Base-by-base conservation (phyloP, 2,888 invertebrate genomes). In the Drosophila fungiperda region DNA sequence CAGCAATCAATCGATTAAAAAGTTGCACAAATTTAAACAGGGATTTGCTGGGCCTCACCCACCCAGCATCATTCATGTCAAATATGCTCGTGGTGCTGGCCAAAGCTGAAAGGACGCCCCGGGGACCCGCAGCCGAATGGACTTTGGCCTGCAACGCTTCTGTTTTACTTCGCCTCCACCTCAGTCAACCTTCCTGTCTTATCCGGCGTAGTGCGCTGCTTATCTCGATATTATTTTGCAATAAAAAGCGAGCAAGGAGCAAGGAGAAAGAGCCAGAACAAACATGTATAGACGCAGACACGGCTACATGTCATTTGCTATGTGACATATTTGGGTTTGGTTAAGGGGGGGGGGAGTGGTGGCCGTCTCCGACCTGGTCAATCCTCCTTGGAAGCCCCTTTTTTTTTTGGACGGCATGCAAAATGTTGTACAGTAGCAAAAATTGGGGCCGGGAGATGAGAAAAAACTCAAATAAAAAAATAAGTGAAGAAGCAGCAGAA, bases 1-100 rank as follows among this genome's bases (percentile, higher is more conserved):
- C 65, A 81, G 76, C 80, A 90, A 87, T 87, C 86, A 87, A 87
- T 87, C 86, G 86, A 87, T 87, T 90, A 88, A 90, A 83, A 85
- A 82, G 63, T 72, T 82, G 70, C 67, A 38, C 68, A 82, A 71
- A 72, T 79, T 76, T 68, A 76, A 81, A 74, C 76, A 54, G 54
- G 66, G 70, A 65, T 57, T 78, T 64, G 23, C 38, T 29, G 35
- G 58, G 26, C 36, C 48, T 54, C n/a, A 20, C 11, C 3, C 29
- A 17, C 23, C 33, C 23, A 5, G 26, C 62, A n/a, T 8, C n/a
- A 40, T 17, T 11, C 33, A 26, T 11, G 11, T n/a, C 15, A 35
- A 17, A 49, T 12, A 8, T 35, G 12, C 36, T 15, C 32, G 45
- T 20, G 29, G 58, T 48, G 60, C 35, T 50, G 67, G 60, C 55